phyloP scores from a whole-genome alignment of 2,797 vertebrate genomes.

The Anableps anableps region DNA sequence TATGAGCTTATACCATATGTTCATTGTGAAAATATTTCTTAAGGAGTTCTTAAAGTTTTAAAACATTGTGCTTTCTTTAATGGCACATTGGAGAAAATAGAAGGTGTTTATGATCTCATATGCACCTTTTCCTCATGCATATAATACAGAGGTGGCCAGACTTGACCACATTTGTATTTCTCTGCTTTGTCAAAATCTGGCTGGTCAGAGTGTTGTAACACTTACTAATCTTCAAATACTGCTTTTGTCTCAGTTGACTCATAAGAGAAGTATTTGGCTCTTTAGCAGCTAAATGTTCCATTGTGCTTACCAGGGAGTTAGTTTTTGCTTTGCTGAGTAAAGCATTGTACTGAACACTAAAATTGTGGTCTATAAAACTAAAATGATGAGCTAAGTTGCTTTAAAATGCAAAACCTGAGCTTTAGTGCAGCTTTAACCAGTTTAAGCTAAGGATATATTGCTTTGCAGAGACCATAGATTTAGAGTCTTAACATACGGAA shows the following conservation, averaged over 20 bases:
- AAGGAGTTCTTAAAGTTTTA: too few species aligned
- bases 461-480: background rate
- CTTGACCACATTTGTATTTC: background rate
- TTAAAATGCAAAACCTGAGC: background rate
- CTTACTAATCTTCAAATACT: conserved; percentile 8
- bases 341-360: background rate
- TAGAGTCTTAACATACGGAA: background rate
- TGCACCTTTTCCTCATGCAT: background rate
- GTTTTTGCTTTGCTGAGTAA: background rate
- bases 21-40: background rate
- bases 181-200: background rate
- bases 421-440: background rate
- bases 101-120: background rate
- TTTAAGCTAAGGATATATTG: background rate
- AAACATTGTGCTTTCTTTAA: background rate
- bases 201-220: background rate
- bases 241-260: conserved; percentile 12
- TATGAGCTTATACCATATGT: background rate
- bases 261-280: background rate
- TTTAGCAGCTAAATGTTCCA: background rate
- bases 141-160: background rate
- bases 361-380: conserved; percentile 3
- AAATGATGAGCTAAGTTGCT: conserved; percentile 9
- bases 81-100: background rate
- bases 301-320: background rate